Conservation (phyloP, 37 sponge, comb jelly and placozoan species). For the Geodia barretti region DNA sequence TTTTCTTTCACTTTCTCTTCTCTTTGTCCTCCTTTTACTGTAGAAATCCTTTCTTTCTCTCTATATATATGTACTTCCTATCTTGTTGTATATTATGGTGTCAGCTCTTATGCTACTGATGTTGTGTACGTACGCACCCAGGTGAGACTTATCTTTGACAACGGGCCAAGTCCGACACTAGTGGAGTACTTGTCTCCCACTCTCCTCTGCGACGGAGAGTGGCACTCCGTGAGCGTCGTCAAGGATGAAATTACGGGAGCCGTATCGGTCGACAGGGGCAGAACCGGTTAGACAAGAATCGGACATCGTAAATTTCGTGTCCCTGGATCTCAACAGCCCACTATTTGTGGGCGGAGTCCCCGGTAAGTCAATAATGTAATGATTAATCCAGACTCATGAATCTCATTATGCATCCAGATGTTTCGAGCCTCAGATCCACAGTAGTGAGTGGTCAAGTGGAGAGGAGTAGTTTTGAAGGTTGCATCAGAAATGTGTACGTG, state of each 20-base stretch:
- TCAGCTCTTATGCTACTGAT: too few species aligned
- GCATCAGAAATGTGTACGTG: background rate
- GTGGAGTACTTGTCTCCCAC: conserved; percentile 32
- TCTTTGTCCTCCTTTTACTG: too few species aligned
- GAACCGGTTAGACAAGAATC: background rate
- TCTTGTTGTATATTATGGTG: too few species aligned
- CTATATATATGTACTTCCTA: too few species aligned
- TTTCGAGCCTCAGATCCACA: background rate
- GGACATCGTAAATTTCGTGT: conserved; percentile 4
- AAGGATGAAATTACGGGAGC: conserved; percentile 33
- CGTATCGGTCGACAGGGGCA: conserved; percentile 29
- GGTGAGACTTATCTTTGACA: conserved; percentile 57
- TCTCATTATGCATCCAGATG: background rate
- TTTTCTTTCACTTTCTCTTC: background rate
- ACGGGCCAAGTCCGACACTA: conserved; percentile 36
- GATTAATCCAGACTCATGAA: too few species aligned
- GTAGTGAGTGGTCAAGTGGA: background rate
- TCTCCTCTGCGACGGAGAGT: conserved; percentile 44
- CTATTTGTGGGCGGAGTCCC: conserved; percentile 74
- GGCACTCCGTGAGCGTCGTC: conserved; percentile 38
- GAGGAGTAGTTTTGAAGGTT: background rate
- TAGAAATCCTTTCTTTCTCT: too few species aligned
- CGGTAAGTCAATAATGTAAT: conserved; percentile 48
- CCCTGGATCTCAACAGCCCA: conserved; percentile 37
- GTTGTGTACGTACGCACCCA: background rate